Evolutionary conservation across 1,140 invertebrate species (phyloP).

Genomic region (Ylistrum balloti): DNA sequence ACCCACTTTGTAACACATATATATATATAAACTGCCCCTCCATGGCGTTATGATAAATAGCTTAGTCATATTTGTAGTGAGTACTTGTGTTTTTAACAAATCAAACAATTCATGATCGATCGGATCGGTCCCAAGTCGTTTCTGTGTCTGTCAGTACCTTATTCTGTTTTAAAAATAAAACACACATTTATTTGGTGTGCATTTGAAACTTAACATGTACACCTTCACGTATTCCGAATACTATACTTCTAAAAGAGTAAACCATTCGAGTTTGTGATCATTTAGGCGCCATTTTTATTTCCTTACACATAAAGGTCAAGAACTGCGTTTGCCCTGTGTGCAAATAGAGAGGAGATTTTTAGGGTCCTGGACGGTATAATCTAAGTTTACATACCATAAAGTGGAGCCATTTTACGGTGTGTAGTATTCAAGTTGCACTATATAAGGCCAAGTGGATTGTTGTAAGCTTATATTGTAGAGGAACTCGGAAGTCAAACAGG

Average conservation of each 20-base stretch:
- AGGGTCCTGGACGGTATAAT: slow-evolving; percentile 13
- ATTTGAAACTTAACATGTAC: not conserved
- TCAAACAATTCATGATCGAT: not conserved
- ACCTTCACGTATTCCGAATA: not conserved
- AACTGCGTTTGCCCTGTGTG: not conserved
- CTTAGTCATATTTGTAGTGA: not conserved
- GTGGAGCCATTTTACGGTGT: not conserved
- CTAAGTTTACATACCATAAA: slow-evolving; percentile 34
- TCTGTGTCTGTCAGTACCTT: not conserved
- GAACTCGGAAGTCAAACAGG: not conserved
- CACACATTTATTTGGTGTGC: not conserved
- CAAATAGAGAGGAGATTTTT: not conserved
- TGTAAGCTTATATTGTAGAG: not conserved
- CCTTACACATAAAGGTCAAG: not conserved
- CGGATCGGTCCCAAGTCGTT: not conserved
- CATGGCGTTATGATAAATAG: not conserved
- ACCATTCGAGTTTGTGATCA: not conserved
- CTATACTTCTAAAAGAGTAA: not conserved
- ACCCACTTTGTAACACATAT: no score
- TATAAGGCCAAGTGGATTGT: not conserved
- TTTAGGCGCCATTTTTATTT: slow-evolving; percentile 14
- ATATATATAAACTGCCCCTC: not conserved
- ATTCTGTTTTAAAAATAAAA: not conserved
- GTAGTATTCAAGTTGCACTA: not conserved
- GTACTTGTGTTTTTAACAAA: not conserved